Evolutionary conservation across 2,113 vertebrate genomes (phyloP).

Genomic region (Columbina picui): DNA sequence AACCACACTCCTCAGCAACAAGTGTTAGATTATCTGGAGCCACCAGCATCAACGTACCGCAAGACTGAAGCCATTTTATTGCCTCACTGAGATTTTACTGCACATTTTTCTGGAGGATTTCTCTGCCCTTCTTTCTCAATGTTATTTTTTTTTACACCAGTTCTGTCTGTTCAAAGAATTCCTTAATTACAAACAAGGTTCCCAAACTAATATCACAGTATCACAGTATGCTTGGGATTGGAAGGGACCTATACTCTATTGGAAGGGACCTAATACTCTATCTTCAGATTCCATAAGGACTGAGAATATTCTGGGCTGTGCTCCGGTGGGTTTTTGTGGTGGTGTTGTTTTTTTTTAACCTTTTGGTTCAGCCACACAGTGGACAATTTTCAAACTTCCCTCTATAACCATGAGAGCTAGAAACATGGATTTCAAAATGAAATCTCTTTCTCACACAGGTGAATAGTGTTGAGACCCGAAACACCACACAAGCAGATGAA

Average conservation of each 20-base stretch:
- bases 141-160: not conserved
- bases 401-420: not conserved
- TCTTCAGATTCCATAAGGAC: not conserved
- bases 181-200: not conserved
- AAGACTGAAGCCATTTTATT: slow-evolving; percentile 33
- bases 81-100: not conserved
- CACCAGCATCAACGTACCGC: not conserved
- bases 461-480: not conserved
- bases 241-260: too few relatives aligned
- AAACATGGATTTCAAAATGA: not conserved
- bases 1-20: slow-evolving; percentile 61
- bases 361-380: not conserved
- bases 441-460: not conserved
- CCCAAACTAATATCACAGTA: too few relatives aligned
- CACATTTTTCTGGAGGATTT: not conserved
- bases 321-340: not conserved
- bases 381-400: not conserved
- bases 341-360: not conserved
- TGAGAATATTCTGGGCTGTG: not conserved
- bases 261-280: not conserved
- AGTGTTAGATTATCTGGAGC: slow-evolving; percentile 64
- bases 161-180: not conserved
- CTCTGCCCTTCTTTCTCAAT: not conserved
- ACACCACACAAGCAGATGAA: not conserved
- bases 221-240: too few relatives aligned